Base-by-base conservation (phyloP, 2,113 vertebrate genomes). In the Pseudopipra pipra region DNA sequence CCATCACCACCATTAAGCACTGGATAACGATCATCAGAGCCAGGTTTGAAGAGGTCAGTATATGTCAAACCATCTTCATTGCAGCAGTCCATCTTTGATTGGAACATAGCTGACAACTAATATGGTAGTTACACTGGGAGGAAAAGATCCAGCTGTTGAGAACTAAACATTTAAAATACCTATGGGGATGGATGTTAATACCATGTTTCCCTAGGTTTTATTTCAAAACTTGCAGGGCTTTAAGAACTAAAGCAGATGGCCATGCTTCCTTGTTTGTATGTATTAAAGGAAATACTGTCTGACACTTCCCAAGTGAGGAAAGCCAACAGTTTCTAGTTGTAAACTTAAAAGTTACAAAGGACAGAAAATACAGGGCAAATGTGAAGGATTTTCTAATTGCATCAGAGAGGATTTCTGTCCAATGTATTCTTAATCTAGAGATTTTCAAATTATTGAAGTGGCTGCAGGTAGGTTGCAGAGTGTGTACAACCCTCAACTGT, bases 1-100 rank as follows among this genome's bases (percentile, higher is more conserved):
- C 99, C 59, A 99, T 99, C 97, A 99, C 99, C 90, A 99, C 99
- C 97, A 98, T 99, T 96, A 99, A 99, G 94, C 99, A 99, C 98
- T 99, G 99, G 99, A 99, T 99, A 96, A 99, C 99, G 61, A 99
- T 99, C 96, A 99, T 99, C 98, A 99, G 98, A 98, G 99, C 99
- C 68, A 98, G 99, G 71, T 99, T 99, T 87, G 99, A 99, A 97
- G 99, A 99, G 99, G 99, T 99, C 97, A 97, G 98, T 98, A 87
- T 62, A 13, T 71, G 62, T 73, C 58, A 44, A 51, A 12, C 56
- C 22, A 16, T 77, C 91, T 49, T 72, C 21, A 9, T 52, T 67
- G 74, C 59, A 58, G 30, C 51, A 35, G 33, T 67, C 78, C 21
- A 5, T 65, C 92, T 90, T 84, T 27, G 4, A 68, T 27, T 87